A percentile compares a stretch with the other conserved stretches of the same genome.
These are phyloP conservation scores for Ceratosolen fusciceps DNA, from an alignment of 1,140 invertebrate genomes.

Conservation along the genomic window DNA sequence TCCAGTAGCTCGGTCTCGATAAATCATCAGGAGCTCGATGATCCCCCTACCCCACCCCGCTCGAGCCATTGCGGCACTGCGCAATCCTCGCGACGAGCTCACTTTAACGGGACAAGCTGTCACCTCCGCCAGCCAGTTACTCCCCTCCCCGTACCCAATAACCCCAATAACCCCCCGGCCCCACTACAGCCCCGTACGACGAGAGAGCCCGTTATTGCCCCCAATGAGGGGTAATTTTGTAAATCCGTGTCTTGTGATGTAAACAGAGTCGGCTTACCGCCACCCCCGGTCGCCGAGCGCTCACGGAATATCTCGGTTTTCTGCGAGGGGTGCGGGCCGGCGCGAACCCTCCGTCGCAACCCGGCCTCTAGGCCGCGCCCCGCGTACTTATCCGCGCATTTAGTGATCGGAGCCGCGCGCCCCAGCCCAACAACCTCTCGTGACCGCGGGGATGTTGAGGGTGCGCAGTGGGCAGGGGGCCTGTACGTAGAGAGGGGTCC, in stretches of 20 bases:
- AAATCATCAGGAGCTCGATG: slow-evolving; percentile 30
- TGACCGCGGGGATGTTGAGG: background rate
- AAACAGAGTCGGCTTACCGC: slow-evolving; percentile 41
- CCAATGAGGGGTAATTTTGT: slow-evolving; percentile 27
- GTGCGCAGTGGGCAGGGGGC: background rate
- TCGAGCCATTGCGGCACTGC: too few species aligned
- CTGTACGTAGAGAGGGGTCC: too few species aligned
- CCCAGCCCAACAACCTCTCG: background rate
- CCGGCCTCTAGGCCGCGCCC: too few species aligned
- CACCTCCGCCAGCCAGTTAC: background rate
- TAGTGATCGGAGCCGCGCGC: slow-evolving; percentile 56
- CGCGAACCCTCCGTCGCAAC: too few species aligned
- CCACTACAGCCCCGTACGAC: too few species aligned
- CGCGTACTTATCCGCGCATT: slow-evolving; percentile 56
- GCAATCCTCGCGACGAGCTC: slow-evolving; percentile 20
- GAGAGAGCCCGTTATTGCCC: too few species aligned
- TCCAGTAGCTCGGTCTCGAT: slow-evolving; percentile 11
- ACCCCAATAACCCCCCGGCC: too few species aligned
- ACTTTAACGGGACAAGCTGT: slow-evolving; percentile 16
- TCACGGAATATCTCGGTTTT: too few species aligned
- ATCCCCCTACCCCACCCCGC: background rate
- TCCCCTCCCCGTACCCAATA: background rate
- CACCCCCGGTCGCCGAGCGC: slow-evolving; percentile 22
- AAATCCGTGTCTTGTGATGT: slow-evolving; percentile 18
- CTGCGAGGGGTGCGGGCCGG: background rate